A percentile compares a stretch with the other conserved stretches of the same genome.
phyloP scores from a whole-genome alignment of 2,888 invertebrate species.

The Drosophila emarginata region DNA sequence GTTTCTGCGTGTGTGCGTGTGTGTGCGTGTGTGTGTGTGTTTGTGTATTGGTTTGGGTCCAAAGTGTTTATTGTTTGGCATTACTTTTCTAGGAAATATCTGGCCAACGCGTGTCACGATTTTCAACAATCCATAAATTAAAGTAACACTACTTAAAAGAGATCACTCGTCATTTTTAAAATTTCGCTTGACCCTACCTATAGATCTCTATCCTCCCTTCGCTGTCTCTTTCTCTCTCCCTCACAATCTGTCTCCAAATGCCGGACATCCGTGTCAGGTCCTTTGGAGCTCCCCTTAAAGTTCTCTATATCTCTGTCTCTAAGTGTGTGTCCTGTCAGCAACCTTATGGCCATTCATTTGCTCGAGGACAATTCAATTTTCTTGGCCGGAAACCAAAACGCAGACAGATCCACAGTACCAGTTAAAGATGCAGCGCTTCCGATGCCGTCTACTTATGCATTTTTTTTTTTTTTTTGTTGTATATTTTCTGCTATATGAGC shows the following conservation, averaged over 20 bases:
- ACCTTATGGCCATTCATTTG: background rate
- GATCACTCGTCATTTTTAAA: constrained; percentile 21
- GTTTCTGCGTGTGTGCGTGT: background rate
- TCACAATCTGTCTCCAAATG: constrained; percentile 7
- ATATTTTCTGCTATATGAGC: background rate
- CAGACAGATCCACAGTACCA: constrained; percentile 8
- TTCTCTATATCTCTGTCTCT: background rate
- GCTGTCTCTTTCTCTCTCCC: background rate
- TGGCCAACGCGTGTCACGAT: constrained; percentile 55
- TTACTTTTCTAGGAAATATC: constrained; percentile 45
- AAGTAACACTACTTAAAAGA: background rate
- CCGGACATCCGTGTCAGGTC: constrained; percentile 52
- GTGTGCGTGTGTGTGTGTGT: background rate
- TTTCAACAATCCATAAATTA: constrained; percentile 14
- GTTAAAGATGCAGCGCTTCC: constrained; percentile 20
- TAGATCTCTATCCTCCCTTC: background rate
- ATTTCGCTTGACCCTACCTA: too few relatives aligned
- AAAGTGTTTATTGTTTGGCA: constrained; percentile 23
- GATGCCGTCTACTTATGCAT: constrained; percentile 59
- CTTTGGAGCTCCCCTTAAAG: background rate
- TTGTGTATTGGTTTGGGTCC: background rate
- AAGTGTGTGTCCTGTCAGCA: constrained; percentile 3
- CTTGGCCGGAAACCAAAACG: constrained; percentile 63
- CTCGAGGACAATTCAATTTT: too few relatives aligned
- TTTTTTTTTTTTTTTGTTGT: constrained; percentile 12